Base-by-base conservation (phyloP, 2,113 vertebrate genomes). In the Bufo gargarizans region DNA sequence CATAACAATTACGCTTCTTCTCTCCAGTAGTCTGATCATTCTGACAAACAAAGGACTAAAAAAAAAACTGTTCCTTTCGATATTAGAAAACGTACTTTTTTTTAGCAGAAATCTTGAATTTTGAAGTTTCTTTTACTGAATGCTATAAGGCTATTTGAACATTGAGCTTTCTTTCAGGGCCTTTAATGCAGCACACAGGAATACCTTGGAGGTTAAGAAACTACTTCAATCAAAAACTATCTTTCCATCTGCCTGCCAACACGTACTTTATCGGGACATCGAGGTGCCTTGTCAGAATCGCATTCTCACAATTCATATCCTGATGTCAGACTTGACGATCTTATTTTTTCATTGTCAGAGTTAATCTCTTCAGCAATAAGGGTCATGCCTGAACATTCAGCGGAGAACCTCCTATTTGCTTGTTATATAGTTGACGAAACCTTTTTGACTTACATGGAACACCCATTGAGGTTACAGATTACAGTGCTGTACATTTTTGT, bases 1-100 rank as follows among this genome's bases (percentile, higher is more conserved):
- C 72, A 84, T 84, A 88, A 84, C 49, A 88, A 88, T 84, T 88
- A 88, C 87, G 56, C 59, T 77, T 77, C 72, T 84, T 88, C 45
- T 88, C 82, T 43, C 81, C 43, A 53, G 71, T 61, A 84, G 59
- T 84, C 72, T 88, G 87, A 88, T 88, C 82, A 67, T 67, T 78
- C 61, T 88, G 59, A 78, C 43, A 84, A 78, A 84, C 59, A 58
- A 77, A 76, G 55, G n/a, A 69, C 33, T n/a, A 20, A n/a, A 82
- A 61, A 84, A 83, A 33, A 65, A 63, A 49, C 58, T 49, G 61
- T 83, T 83, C 49, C 14, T 14, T 84, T 53, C 63, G 3, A 69
- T 84, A 84, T 69, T 84, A 45, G 12, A 69, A 69, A 83, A 83
- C n/a, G 10, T 22, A 13, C 47, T 69, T 69, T 67, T 84, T 69